phyloP scores from a whole-genome alignment of 2,797 vertebrate species.

The Scarus forsteni region DNA sequence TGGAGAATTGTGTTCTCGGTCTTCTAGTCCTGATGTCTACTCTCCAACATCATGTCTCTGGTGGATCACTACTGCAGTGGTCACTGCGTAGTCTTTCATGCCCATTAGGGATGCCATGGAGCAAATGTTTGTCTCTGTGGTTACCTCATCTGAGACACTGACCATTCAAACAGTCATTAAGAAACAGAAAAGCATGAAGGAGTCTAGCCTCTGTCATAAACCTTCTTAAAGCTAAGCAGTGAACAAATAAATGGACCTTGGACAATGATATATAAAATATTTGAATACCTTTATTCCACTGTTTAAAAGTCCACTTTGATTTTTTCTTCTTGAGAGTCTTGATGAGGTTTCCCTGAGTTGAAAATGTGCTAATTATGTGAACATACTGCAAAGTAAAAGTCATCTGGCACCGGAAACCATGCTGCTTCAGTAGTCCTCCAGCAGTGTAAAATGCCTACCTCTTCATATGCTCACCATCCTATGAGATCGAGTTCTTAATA shows the following conservation, averaged over 20 bases:
- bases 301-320: conserved; percentile 25
- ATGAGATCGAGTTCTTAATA: conserved; percentile 60
- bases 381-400: conserved; percentile 35
- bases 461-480: conserved; percentile 60
- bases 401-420: conserved; percentile 42
- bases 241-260: neutral
- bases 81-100: neutral
- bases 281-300: conserved; percentile 21
- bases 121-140: too few relatives aligned
- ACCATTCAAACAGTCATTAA: too few relatives aligned
- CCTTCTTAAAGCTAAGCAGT: neutral
- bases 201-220: neutral
- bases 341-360: conserved; percentile 16
- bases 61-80: too few relatives aligned
- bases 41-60: too few relatives aligned
- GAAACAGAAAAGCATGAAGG: too few relatives aligned
- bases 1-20: too few relatives aligned
- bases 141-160: too few relatives aligned
- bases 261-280: conserved; percentile 20
- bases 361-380: conserved; percentile 48
- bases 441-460: conserved; percentile 62
- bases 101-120: too few relatives aligned
- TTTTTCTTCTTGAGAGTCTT: conserved; percentile 24
- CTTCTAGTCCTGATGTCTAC: too few relatives aligned
- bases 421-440: conserved; percentile 61